A percentile compares a stretch with the other conserved stretches of the same genome.
These are phyloP conservation scores for Microcebus murinus DNA, from an alignment of 2,113 vertebrate genomes.

Conservation along the genomic window DNA sequence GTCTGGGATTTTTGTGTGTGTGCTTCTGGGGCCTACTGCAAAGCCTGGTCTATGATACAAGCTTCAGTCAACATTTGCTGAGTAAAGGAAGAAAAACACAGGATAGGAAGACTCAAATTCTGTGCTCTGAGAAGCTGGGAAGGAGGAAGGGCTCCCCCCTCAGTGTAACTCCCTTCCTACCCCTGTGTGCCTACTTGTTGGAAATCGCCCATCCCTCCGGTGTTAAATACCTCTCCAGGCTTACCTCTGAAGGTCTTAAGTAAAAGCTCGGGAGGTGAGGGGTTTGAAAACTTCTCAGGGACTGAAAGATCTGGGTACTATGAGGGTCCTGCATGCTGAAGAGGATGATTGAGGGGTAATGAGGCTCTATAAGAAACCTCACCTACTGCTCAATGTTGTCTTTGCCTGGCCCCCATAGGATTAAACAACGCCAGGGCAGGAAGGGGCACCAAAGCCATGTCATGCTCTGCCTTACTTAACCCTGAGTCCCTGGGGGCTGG, in stretches of 20 bases:
- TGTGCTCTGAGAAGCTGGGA: background rate
- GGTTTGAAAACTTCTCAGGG: background rate
- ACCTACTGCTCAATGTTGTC: background rate
- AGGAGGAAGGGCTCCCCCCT: background rate
- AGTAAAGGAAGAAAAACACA: background rate
- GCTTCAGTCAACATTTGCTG: background rate
- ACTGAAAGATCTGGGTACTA: background rate
- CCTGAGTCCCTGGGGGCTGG: background rate
- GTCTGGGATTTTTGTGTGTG: background rate
- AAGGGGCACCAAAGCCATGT: background rate
- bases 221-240: background rate
- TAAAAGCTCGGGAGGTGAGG: background rate
- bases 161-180: background rate
- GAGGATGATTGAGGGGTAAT: background rate
- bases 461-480: background rate
- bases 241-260: background rate
- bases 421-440: background rate
- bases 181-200: background rate
- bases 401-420: background rate
- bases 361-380: background rate
- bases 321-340: background rate
- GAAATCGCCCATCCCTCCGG: background rate
- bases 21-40: background rate
- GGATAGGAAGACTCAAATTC: background rate
- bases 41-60: background rate